These are phyloP conservation scores for Argya squamiceps DNA, from an alignment of 2,797 vertebrate genomes.

Conservation along the genomic window DNA sequence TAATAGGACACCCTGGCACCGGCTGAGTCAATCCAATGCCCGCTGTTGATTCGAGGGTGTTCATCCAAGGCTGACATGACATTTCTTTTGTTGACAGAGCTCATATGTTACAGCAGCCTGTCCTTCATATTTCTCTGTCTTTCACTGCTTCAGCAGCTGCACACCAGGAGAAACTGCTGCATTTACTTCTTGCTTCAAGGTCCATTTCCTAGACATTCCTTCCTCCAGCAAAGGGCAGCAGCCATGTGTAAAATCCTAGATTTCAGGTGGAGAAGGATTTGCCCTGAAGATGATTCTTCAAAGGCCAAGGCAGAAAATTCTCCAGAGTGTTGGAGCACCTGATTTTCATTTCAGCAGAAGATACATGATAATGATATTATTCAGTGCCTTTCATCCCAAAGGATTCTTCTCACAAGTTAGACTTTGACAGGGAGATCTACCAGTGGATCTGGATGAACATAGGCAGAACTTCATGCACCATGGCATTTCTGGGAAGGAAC, in stretches of 20 bases:
- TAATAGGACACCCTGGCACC: conserved; percentile 30
- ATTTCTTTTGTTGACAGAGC: conserved; percentile 58
- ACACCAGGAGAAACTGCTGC: conserved; percentile 13
- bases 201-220: not conserved
- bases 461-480: not conserved
- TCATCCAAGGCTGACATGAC: conserved; percentile 64
- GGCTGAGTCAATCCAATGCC: conserved; percentile 51
- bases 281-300: not conserved
- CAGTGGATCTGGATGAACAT: not conserved
- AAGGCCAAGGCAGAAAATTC: not conserved
- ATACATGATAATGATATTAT: not conserved
- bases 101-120: conserved; percentile 26
- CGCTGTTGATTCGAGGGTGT: conserved; percentile 37
- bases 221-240: not conserved
- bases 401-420: not conserved
- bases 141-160: not conserved
- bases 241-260: not conserved
- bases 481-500: not conserved
- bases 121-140: conserved; percentile 47
- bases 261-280: not conserved
- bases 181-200: conserved; percentile 13
- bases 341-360: not conserved
- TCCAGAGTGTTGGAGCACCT: not conserved
- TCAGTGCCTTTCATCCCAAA: not conserved
- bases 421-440: not conserved